phyloP scores from a whole-genome alignment of 2,113 vertebrate species.

The Amazona guildingii region DNA sequence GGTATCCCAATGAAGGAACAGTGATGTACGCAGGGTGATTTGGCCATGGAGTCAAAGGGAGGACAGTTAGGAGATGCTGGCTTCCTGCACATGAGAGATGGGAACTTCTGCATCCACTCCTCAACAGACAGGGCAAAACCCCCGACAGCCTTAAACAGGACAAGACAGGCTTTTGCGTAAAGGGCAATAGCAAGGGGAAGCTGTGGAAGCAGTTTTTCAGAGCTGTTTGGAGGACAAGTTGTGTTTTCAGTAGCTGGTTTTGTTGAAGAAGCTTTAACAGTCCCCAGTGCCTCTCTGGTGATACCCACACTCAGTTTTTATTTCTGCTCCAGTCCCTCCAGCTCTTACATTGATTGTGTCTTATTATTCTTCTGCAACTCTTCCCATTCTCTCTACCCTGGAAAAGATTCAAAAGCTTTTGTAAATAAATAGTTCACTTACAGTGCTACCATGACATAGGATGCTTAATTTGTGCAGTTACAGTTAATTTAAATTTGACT shows the following conservation, averaged over 20 bases:
- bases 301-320: background rate
- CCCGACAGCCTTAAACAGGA: background rate
- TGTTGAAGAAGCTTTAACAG: background rate
- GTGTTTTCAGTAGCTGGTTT: background rate
- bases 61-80: background rate
- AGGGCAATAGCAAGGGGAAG: background rate
- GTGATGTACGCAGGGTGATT: background rate
- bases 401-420: background rate
- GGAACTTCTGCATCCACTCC: background rate
- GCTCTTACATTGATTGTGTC: background rate
- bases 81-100: background rate
- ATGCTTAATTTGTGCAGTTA: background rate
- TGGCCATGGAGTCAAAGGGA: background rate
- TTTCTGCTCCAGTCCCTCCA: background rate
- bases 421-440: background rate
- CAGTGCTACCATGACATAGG: background rate
- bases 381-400: background rate
- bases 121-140: background rate
- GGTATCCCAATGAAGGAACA: background rate
- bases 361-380: background rate
- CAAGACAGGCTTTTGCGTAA: background rate
- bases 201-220: background rate
- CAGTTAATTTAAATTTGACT: background rate
- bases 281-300: rapidly evolving
- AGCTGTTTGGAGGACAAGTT: background rate